phyloP scores from a whole-genome alignment of 2,888 invertebrate species.

The Osedax fenrisi region DNA sequence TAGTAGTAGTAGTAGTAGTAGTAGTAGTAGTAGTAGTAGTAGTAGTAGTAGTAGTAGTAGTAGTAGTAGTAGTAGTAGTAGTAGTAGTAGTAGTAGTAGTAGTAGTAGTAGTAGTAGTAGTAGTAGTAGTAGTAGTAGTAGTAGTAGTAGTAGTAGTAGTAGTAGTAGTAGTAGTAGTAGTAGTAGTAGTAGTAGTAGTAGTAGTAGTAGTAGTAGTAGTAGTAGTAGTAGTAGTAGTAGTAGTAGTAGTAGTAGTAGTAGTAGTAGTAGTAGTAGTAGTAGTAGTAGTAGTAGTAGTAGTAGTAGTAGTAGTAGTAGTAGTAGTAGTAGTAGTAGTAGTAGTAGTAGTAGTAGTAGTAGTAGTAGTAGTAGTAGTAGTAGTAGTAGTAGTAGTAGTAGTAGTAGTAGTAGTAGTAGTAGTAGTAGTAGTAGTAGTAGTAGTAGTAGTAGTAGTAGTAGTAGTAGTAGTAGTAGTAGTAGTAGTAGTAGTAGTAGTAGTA shows the following conservation, averaged over 20 bases:
- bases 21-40: slow-evolving; percentile 17
- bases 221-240: slow-evolving; percentile 17
- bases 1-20: slow-evolving; percentile 7
- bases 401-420: slow-evolving; percentile 17
- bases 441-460: slow-evolving; percentile 11
- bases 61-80: slow-evolving; percentile 7
- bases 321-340: slow-evolving; percentile 21
- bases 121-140: slow-evolving; percentile 7
- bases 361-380: slow-evolving; percentile 18
- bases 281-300: slow-evolving; percentile 22
- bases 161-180: slow-evolving; percentile 17
- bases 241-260: slow-evolving; percentile 7
- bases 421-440: slow-evolving; percentile 18
- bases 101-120: slow-evolving; percentile 17
- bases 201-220: slow-evolving; percentile 17
- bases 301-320: slow-evolving; percentile 20
- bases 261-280: slow-evolving; percentile 17
- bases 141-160: slow-evolving; percentile 17
- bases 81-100: slow-evolving; percentile 17
- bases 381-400: slow-evolving; percentile 20
- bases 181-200: slow-evolving; percentile 7
- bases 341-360: slow-evolving; percentile 21
- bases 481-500: no score
- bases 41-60: slow-evolving; percentile 17
- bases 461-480: neutral